These are phyloP conservation scores for Calliopum simillimum DNA, from an alignment of 2,888 invertebrate genomes.

Conservation along the genomic window DNA sequence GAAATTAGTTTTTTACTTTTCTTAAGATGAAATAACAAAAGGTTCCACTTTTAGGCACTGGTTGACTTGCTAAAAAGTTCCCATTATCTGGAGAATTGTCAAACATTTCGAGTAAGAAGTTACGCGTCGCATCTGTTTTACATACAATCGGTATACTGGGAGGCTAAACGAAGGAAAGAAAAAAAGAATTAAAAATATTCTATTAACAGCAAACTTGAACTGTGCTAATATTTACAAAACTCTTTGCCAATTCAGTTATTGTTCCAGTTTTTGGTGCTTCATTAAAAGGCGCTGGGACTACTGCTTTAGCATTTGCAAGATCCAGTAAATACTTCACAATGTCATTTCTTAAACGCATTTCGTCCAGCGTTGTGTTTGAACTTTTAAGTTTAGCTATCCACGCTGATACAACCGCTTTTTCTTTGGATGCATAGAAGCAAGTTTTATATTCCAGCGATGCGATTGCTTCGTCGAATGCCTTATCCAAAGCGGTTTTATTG, in stretches of 20 bases:
- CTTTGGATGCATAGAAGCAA: constrained; percentile 42
- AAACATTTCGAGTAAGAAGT: constrained; percentile 42
- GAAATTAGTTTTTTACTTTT: background rate
- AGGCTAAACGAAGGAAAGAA: constrained; percentile 26
- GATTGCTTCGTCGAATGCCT: constrained; percentile 40
- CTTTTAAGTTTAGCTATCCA: constrained; percentile 48
- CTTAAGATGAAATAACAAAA: constrained; percentile 41
- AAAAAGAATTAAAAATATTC: background rate
- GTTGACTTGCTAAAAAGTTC: constrained; percentile 43
- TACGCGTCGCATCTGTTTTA: constrained; percentile 10
- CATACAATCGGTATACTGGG: constrained; percentile 31
- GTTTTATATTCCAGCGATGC: constrained; percentile 35
- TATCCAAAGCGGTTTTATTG: constrained; percentile 23
- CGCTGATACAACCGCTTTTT: constrained; percentile 46
- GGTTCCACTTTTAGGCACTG: constrained; percentile 45
- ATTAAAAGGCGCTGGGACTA: too few species aligned
- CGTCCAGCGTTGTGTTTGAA: constrained; percentile 38
- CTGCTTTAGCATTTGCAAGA: constrained; percentile 15
- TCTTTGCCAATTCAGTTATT: constrained; percentile 28
- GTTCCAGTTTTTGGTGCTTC: constrained; percentile 34
- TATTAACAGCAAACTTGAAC: background rate
- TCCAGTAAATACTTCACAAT: constrained; percentile 41
- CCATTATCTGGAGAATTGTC: constrained; percentile 43
- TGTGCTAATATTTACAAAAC: constrained; percentile 36
- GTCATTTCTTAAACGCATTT: constrained; percentile 45